Base-by-base conservation (phyloP, 2,797 vertebrate genomes). In the Propithecus perrieri region DNA sequence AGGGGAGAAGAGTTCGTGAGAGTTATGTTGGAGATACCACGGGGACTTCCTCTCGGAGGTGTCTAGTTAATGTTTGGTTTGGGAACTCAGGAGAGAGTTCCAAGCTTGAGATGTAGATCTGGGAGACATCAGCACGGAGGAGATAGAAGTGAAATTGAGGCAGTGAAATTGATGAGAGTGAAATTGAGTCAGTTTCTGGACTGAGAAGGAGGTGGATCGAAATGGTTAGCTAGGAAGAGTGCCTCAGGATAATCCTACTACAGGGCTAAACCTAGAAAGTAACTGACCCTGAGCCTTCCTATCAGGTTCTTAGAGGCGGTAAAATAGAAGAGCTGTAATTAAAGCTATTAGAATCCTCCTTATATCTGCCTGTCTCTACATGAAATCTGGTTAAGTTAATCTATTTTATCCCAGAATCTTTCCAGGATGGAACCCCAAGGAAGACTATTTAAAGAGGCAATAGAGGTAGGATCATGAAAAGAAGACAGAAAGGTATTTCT, bases 311-410 rank as follows among this genome's bases (percentile, higher is more conserved):
- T 86, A 67, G 20, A 78, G n/a, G 12, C 63, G 26, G 41, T 20
- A 5, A 85, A 48, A 92, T 35, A 71, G 57, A 67, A 87, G 48
- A 78, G 41, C 38, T 97, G 8, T 84, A 81, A 85, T 92, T 90
- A 92, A 94, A 95, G 18, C 20, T 92, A 57, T 78, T 94, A 85
- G 88, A 88, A 90, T 69, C 1, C 26, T 84, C 35, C 85, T 84
- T 84, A 48, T 80, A 72, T 65, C 41, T 95, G 74, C 55, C 50
- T 96, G 7, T 91, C 43, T 95, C 61, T 93, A 80, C 33, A 33
- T 87, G 80, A 90, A 94, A 96, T 92, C 57, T 96, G 90, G 87
- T 93, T 96, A 92, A 96, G 75, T 92, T 76, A 92, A 95, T 92
- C 59, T 75, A 57, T 53, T 69, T 87, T 94, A 95, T 76, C 61